phyloP scores from a whole-genome alignment of 2,113 vertebrate species.

The Macroglossus sobrinus region DNA sequence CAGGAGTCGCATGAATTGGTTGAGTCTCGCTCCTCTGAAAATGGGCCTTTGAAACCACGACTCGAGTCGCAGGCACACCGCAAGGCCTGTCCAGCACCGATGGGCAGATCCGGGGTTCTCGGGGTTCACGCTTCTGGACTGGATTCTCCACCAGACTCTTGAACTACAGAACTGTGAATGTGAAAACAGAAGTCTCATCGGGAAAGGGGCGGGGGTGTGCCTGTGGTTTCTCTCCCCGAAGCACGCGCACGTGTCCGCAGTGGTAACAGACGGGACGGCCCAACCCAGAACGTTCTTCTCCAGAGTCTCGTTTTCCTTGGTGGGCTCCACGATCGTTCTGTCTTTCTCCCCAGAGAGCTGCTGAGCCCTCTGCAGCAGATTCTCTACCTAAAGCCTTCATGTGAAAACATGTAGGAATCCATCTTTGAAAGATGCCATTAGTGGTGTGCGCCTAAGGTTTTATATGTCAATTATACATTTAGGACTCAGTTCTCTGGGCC shows the following conservation, averaged over 20 bases:
- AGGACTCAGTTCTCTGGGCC: constrained; percentile 51
- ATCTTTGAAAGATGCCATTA: neutral
- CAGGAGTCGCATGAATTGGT: constrained; percentile 60
- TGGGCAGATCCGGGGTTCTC: constrained; percentile 22
- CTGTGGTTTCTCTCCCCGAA: constrained; percentile 18
- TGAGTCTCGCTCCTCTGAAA: constrained; percentile 70
- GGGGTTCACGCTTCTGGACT: constrained; percentile 52
- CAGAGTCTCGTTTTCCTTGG: neutral
- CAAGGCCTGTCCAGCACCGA: constrained; percentile 13
- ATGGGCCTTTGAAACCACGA: neutral
- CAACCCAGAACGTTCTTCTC: neutral
- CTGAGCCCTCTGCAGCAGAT: neutral
- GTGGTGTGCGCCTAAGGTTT: constrained; percentile 35
- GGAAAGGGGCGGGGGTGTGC: neutral
- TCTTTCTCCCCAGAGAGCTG: neutral
- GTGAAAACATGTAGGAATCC: constrained; percentile 3
- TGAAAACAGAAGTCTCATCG: constrained; percentile 28
- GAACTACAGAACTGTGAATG: neutral
- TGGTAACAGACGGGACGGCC: neutral
- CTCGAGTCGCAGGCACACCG: constrained; percentile 44
- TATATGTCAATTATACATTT: neutral
- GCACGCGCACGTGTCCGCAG: neutral
- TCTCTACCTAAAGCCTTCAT: neutral
- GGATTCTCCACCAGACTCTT: constrained; percentile 3
- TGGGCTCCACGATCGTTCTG: neutral